These are phyloP conservation scores for Palythoa grandiflora DNA, from an alignment of 92 coral and sea anemone genomes.

Conservation along the genomic window DNA sequence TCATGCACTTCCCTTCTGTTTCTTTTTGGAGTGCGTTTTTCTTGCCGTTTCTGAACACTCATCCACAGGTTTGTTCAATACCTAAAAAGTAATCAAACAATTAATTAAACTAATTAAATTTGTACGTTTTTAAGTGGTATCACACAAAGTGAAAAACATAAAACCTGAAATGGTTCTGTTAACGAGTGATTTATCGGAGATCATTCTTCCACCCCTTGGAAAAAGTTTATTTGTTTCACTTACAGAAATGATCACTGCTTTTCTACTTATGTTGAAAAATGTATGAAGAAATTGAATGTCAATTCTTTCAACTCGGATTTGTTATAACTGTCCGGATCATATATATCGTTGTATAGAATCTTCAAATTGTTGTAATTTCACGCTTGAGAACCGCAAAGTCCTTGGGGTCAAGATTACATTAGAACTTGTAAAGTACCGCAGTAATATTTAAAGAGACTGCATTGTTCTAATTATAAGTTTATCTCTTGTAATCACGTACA, in stretches of 20 bases:
- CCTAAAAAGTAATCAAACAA: conserved; percentile 44
- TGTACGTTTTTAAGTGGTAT: conserved; percentile 26
- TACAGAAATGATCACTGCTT: not conserved
- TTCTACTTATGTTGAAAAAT: not conserved
- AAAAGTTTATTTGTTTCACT: not conserved
- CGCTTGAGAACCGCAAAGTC: not conserved
- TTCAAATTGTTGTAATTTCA: conserved; percentile 23
- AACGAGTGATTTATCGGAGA: not conserved
- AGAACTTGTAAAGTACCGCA: not conserved
- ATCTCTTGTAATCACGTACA: not conserved
- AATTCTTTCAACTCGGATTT: conserved; percentile 3
- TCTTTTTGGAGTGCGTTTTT: not conserved
- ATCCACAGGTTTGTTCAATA: conserved; percentile 32
- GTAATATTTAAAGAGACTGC: not conserved
- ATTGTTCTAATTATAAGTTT: not conserved
- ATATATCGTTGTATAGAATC: conserved; percentile 11
- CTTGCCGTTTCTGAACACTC: not conserved
- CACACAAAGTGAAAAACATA: conserved; percentile 31
- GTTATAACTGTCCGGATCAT: conserved; percentile 2
- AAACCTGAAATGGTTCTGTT: conserved; percentile 19
- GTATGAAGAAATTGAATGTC: not conserved
- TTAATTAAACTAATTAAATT: conserved; percentile 38
- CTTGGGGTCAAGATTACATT: conserved; percentile 18
- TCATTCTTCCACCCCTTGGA: not conserved
- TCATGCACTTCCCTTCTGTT: not conserved